Conservation (phyloP, 2,113 vertebrate species). For the Typhlomys cinereus region DNA sequence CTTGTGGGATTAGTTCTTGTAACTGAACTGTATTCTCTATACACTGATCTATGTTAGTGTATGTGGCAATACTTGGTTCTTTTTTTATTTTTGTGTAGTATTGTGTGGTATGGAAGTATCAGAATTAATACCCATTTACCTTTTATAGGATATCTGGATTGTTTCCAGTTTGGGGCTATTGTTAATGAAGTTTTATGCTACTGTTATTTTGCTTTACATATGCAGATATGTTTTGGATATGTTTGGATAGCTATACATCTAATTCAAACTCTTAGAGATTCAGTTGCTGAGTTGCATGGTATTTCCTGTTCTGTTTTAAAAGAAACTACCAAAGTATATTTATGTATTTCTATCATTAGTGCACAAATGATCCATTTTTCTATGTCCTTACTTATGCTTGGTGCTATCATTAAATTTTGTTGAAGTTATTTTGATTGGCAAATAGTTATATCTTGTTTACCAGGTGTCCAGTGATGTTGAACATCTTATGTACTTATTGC, state of each 20-base stretch:
- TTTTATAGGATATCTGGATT: background rate
- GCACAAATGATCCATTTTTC: background rate
- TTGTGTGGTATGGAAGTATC: background rate
- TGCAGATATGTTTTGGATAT: background rate
- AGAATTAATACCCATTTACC: background rate
- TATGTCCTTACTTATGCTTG: background rate
- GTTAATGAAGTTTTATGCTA: background rate
- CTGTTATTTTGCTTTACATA: background rate
- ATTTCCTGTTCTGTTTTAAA: constrained; percentile 27
- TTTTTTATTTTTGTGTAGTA: background rate
- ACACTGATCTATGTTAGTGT: background rate
- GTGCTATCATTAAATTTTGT: background rate
- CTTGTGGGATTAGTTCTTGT: background rate
- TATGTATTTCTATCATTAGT: background rate
- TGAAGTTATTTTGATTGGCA: background rate
- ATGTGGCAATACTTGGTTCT: background rate
- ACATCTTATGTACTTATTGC: background rate
- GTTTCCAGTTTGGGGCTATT: background rate
- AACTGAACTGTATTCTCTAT: background rate
- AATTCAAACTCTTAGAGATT: background rate
- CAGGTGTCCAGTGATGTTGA: background rate
- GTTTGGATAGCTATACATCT: background rate
- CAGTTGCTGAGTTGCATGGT: background rate
- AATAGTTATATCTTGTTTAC: background rate
- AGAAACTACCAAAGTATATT: background rate